These are phyloP conservation scores for Trematocara unimaculatum DNA, from an alignment of 2,113 vertebrate genomes.

Conservation along the genomic window DNA sequence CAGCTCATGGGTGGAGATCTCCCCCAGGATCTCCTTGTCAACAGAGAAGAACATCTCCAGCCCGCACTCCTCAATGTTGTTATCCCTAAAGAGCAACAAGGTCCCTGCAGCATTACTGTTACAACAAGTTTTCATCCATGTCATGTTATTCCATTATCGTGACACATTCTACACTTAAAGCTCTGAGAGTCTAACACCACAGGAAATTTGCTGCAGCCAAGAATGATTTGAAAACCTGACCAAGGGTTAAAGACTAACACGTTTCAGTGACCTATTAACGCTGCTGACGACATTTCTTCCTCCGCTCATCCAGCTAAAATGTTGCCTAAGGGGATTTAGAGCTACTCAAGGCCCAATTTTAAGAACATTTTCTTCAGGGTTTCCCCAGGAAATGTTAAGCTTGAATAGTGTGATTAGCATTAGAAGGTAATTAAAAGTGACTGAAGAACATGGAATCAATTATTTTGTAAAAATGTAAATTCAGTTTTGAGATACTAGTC, in stretches of 20 bases:
- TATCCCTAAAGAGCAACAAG: slow-evolving; percentile 39
- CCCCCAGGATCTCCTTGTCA: slow-evolving; percentile 96
- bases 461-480: background rate
- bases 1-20: slow-evolving; percentile 94
- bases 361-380: background rate
- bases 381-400: background rate
- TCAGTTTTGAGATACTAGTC: background rate
- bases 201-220: background rate
- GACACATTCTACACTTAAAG: background rate
- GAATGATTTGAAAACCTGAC: background rate
- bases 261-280: background rate
- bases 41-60: slow-evolving; percentile 99
- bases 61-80: slow-evolving; percentile 89
- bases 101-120: background rate
- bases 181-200: background rate
- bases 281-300: background rate
- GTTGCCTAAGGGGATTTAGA: background rate
- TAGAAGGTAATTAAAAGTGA: background rate
- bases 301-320: background rate
- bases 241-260: background rate
- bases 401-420: background rate
- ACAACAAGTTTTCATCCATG: background rate
- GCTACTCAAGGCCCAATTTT: background rate
- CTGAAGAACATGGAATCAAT: background rate
- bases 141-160: background rate